These are phyloP conservation scores for Meteorus cinctellus DNA, from an alignment of 2,888 invertebrate species.

Conservation along the genomic window DNA sequence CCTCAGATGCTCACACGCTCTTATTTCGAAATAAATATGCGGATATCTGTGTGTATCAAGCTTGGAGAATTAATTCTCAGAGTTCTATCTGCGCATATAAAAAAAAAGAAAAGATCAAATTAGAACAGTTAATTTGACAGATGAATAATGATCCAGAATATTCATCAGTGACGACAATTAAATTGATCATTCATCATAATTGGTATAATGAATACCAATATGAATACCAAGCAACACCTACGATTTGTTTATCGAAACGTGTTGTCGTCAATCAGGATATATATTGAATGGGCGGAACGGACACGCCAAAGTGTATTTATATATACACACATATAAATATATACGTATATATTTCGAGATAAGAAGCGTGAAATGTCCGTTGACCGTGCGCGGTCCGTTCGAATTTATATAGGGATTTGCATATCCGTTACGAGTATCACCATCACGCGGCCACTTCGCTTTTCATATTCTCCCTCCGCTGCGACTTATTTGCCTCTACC, in stretches of 20 bases:
- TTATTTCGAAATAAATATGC: too few relatives aligned
- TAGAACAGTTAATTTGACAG: neutral
- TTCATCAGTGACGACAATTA: neutral
- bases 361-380: slow-evolving; percentile 39
- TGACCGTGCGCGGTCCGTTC: slow-evolving; percentile 27
- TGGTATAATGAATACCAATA: neutral
- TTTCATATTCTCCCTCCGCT: slow-evolving; percentile 16
- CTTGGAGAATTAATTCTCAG: too few relatives aligned
- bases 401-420: slow-evolving; percentile 45
- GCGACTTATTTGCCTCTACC: slow-evolving; percentile 14
- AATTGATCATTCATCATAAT: neutral
- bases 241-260: slow-evolving; percentile 26
- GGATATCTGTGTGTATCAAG: too few relatives aligned
- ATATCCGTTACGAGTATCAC: slow-evolving; percentile 49
- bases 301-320: neutral
- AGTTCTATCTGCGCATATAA: too few relatives aligned
- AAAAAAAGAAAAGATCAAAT: too few relatives aligned
- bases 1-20: neutral
- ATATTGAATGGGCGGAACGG: neutral
- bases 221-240: neutral
- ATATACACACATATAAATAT: neutral
- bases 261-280: slow-evolving; percentile 2
- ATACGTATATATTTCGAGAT: slow-evolving; percentile 6
- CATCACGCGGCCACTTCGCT: slow-evolving; percentile 27
- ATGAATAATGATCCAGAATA: neutral